phyloP scores from a whole-genome alignment of 1,140 invertebrate species.

The Zaprionus africanus region DNA sequence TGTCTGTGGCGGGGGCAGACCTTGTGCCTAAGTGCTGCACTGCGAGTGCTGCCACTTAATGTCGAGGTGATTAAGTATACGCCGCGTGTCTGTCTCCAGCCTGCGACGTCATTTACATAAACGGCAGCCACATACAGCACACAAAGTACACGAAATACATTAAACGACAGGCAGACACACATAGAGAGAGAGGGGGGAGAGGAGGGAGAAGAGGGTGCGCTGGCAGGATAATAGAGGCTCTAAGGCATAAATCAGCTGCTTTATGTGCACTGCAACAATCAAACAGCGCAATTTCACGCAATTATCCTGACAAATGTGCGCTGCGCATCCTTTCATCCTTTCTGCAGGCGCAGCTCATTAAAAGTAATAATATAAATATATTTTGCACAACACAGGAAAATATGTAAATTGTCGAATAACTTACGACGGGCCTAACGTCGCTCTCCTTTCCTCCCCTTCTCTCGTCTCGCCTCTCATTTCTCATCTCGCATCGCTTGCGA shows the following conservation, averaged over 20 bases:
- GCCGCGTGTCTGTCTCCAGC: constrained; percentile 49
- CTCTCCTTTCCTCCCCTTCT: background rate
- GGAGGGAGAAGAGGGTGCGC: background rate
- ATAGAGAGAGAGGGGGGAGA: background rate
- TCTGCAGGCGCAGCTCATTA: constrained; percentile 55
- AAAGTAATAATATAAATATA: constrained; percentile 26
- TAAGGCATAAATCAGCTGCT: constrained; percentile 64
- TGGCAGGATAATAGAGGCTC: constrained; percentile 54
- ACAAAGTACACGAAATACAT: constrained; percentile 28
- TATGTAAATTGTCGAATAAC: constrained; percentile 57
- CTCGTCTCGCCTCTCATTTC: no score
- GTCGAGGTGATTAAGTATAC: constrained; percentile 76
- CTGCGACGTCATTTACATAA: constrained; percentile 61
- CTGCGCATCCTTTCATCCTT: constrained; percentile 19
- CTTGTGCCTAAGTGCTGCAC: constrained; percentile 60
- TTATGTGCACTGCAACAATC: constrained; percentile 50
- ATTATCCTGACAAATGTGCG: constrained; percentile 48
- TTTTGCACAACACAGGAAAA: constrained; percentile 27
- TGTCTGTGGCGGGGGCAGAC: constrained; percentile 9
- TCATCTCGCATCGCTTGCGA: constrained; percentile 22
- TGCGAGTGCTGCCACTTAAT: constrained; percentile 63
- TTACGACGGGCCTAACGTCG: constrained; percentile 28
- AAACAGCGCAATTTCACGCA: constrained; percentile 63
- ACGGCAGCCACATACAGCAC: constrained; percentile 46
- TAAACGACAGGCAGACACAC: constrained; percentile 21